Percentiles rank a stretch among this genome's conserved stretches.
These are phyloP conservation scores for Trachemys scripta DNA, from an alignment of 2,113 vertebrate species.

Conservation along the genomic window DNA sequence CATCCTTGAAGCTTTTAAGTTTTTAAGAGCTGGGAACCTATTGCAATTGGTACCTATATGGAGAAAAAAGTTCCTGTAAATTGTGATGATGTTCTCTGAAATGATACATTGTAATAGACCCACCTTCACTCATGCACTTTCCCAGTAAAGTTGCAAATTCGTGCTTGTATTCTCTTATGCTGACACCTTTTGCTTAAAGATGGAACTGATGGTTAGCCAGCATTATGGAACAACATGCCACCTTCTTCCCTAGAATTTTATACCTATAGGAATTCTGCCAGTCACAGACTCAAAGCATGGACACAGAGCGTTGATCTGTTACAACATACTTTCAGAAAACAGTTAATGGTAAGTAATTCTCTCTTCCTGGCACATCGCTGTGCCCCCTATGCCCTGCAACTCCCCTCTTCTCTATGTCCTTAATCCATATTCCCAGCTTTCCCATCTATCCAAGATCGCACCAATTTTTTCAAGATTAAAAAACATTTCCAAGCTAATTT, in stretches of 20 bases:
- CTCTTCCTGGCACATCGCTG: neutral
- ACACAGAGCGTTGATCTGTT: neutral
- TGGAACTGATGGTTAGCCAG: neutral
- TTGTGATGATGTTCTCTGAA: neutral
- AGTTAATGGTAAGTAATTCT: neutral
- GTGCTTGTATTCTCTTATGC: neutral
- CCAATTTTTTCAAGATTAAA: neutral
- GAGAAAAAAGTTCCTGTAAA: neutral
- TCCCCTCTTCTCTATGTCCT: neutral
- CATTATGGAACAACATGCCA: neutral
- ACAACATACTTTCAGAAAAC: neutral
- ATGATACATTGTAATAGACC: neutral
- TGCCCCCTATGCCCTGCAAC: neutral
- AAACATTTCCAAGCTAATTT: neutral
- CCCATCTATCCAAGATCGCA: neutral
- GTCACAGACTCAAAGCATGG: neutral
- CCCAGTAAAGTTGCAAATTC: neutral
- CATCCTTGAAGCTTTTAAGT: neutral
- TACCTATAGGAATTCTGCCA: neutral
- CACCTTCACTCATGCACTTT: neutral
- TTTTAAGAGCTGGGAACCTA: neutral
- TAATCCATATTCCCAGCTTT: neutral
- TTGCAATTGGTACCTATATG: neutral
- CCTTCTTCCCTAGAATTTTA: neutral
- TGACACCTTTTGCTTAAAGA: neutral